Evolutionary conservation across 1,140 invertebrate species (phyloP).

Genomic region (Drosophila melanica): DNA sequence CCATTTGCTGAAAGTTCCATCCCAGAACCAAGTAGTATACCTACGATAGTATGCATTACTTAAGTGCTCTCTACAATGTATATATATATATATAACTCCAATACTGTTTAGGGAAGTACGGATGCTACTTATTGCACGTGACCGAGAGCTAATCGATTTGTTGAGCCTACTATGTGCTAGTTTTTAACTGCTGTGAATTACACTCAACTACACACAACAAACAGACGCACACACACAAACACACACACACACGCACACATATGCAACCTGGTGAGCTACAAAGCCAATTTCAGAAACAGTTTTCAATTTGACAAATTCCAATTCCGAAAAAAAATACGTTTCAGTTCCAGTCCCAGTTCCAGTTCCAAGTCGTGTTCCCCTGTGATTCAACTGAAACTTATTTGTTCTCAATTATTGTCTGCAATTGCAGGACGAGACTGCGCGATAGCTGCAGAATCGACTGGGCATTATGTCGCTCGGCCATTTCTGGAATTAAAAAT

Average conservation of each 20-base stretch:
- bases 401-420: constrained; percentile 96
- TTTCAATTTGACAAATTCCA: neutral
- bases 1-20: neutral
- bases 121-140: constrained; percentile 27
- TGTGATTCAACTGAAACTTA: constrained; percentile 80
- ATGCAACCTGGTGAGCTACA: constrained; percentile 4
- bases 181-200: constrained; percentile 4
- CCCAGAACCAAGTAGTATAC: constrained; percentile 9
- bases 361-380: neutral
- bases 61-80: constrained; percentile 44
- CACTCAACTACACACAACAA: constrained; percentile 8
- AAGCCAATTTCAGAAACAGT: neutral
- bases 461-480: constrained; percentile 94
- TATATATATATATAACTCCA: constrained; percentile 38
- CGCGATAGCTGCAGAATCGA: constrained; percentile 91
- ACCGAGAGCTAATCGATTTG: constrained; percentile 7
- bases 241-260: neutral
- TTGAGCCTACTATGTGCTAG: constrained; percentile 35
- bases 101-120: constrained; percentile 67
- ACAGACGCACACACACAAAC: constrained; percentile 2
- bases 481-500: constrained; percentile 91
- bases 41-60: constrained; percentile 21
- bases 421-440: constrained; percentile 93
- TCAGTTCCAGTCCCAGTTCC: constrained; percentile 3
- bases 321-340: neutral